Evolutionary conservation across 1,140 invertebrate species (phyloP), one percentile per base, ranked within the genome.

Genomic region (Zaprionus gabonicus): DNA sequence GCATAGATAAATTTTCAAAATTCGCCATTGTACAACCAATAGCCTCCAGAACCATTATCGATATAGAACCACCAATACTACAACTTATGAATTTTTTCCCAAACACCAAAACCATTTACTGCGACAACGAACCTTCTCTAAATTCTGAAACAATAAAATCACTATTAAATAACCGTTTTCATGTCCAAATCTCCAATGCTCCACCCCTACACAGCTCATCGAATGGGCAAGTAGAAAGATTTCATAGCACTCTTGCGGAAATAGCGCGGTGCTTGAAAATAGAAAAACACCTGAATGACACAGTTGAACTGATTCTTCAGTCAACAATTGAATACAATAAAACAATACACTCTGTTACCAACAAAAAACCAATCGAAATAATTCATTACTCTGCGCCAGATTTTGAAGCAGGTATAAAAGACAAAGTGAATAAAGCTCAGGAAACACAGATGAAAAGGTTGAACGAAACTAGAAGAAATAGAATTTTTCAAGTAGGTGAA

Each of bases 1-100:
- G 28, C 36, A 38, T 77, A 1, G 69, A 80, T 20, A 59, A 76
- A 62, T 56, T 79, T 56, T 80, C 27, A 2, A 81, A 79, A 58
- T 69, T 71, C 6, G 44, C 68, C 10, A 64, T 78, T 44, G 57
- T 78, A 0, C 73, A 71, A 28, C 67, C 73, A 15, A 60, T 73
- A 46, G 20, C 49, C 25, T 78, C 60, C 6, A 64, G 78, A 17
- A 57, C 65, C 17, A 74, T 67, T 60, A 20, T 58, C n/a, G 58
- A 71, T 12, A 62, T 71, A 38, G 17, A 65, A 27, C 23, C 53
- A 7, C 62, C 53, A 7, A 58, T 80, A 9, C 9, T 77, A 12
- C 58, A 46, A 46, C 7, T 46, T 10, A 46, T 46, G 41, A 46
- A 17, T 46, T 46, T 46, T 55, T 56, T n/a, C 27, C 53, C 15